These are phyloP conservation scores for Microcebus tavaratra DNA, from an alignment of 2,113 vertebrate genomes.

Conservation along the genomic window DNA sequence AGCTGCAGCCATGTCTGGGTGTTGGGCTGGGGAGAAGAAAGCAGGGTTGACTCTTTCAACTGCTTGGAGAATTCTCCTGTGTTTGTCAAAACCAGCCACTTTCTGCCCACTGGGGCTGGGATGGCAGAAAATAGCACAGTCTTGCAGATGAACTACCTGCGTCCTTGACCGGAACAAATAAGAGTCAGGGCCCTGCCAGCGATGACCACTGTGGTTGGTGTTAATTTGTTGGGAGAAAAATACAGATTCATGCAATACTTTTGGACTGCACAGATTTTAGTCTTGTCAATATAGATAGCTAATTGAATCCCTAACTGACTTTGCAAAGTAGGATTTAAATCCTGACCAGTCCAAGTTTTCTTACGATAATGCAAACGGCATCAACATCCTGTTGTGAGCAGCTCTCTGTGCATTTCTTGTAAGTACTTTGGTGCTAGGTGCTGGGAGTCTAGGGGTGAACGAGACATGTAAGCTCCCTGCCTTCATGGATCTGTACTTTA, in stretches of 20 bases:
- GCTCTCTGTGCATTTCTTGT: rapidly evolving
- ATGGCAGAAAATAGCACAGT: neutral
- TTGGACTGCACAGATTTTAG: neutral
- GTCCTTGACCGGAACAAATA: neutral
- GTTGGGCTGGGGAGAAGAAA: neutral
- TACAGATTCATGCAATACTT: neutral
- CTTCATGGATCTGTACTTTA: neutral
- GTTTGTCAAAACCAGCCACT: neutral
- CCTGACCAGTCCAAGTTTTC: neutral
- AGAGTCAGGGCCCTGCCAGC: neutral
- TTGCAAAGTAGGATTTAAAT: neutral
- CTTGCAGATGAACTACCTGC: neutral
- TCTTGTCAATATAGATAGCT: neutral
- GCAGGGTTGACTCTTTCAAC: neutral
- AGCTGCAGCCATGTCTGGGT: neutral
- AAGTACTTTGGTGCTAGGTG: neutral
- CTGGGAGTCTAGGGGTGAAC: neutral
- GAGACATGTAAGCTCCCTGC: neutral
- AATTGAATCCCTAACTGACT: conserved; percentile 26
- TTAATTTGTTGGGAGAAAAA: neutral
- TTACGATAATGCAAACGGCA: neutral
- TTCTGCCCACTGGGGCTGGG: neutral
- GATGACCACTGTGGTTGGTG: neutral
- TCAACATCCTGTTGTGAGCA: rapidly evolving
- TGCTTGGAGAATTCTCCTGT: neutral